Base-by-base conservation (phyloP, 2,797 vertebrate species). In the Natrix natrix region DNA sequence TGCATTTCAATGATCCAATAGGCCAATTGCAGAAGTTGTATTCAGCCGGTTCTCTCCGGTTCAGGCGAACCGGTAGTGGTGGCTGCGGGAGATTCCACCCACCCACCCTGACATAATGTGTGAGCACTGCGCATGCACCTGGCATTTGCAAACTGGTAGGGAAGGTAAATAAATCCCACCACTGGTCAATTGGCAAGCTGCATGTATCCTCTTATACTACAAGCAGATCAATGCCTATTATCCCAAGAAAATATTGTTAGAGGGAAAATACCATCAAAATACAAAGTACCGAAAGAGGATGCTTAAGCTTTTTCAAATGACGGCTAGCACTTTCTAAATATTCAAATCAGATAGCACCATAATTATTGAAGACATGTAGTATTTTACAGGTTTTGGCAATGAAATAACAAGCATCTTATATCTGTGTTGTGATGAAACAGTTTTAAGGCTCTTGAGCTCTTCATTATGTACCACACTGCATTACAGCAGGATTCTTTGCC, bases 401-500 rank as follows among this genome's bases (percentile, higher is more conserved):
- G 96, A 97, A 98, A 96, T 96, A 96, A 97, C 97, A 96, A 97
- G 97, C 95, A 32, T 94, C 89, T 94, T 78, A 0, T 96, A 96
- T 97, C 96, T 94, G 95, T 96, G 97, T 97, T 96, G 92, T 4
- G 0, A 83, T 83, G 97, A 97, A 97, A 96, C 96, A 97, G 96
- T 97, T 97, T 97, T 97, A 96, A 96, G 97, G 95, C 95, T 97
- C 97, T 97, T 97, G 97, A 96, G 94, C 94, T 96, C 96, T 97
- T 98, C 97, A 98, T 97, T 97, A 96, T 95, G 95, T 96, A 97
- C 97, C 96, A 98, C 96, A 96, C 95, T 96, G 93, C 97, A 96
- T 97, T 97, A 97, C 96, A 97, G 96, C 96, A 94, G 95, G 95
- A 96, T 96, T 96, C 95, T 93, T 89, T 94, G 94, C 95, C 96